Percentiles rank a stretch among this genome's conserved stretches.
Conservation (phyloP, 2,888 invertebrate genomes). For the Germaria angustata region DNA sequence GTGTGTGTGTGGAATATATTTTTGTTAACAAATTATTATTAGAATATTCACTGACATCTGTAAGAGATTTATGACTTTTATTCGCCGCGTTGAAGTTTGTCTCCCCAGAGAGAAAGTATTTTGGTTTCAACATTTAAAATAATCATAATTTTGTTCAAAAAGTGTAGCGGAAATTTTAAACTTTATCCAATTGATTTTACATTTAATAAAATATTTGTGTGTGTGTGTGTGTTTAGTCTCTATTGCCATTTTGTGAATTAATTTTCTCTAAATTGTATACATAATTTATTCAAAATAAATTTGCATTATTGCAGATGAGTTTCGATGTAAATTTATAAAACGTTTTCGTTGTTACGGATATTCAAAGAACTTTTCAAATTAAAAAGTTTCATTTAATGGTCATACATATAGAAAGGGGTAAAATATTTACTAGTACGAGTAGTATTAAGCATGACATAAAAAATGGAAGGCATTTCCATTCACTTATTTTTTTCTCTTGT, state of each 20-base stretch:
- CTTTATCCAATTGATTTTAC: constrained; percentile 24
- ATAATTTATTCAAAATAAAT: constrained; percentile 76
- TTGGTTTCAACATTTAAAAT: constrained; percentile 60
- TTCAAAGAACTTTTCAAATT: background rate
- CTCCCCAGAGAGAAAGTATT: constrained; percentile 57
- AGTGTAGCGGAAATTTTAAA: constrained; percentile 31
- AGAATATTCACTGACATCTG: constrained; percentile 67
- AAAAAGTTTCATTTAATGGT: too few relatives aligned
- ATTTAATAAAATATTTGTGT: background rate
- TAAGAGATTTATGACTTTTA: constrained; percentile 68
- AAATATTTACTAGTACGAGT: too few relatives aligned
- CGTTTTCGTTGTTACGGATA: background rate
- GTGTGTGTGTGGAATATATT: background rate
- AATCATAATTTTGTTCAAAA: constrained; percentile 33
- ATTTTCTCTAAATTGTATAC: constrained; percentile 62
- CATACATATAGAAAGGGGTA: too few relatives aligned
- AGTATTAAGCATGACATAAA: too few relatives aligned
- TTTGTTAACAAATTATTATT: constrained; percentile 56
- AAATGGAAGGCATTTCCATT: too few relatives aligned
- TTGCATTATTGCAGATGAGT: constrained; percentile 67
- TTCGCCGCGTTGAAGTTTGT: constrained; percentile 34
- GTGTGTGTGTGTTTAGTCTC: constrained; percentile 3
- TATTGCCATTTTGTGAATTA: constrained; percentile 23
- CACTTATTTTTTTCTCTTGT: too few relatives aligned
- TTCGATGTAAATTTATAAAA: constrained; percentile 5